Percentiles rank a stretch among this genome's conserved stretches.
These are phyloP conservation scores for Grallaria varia DNA, from an alignment of 2,113 vertebrate genomes.

Conservation along the genomic window DNA sequence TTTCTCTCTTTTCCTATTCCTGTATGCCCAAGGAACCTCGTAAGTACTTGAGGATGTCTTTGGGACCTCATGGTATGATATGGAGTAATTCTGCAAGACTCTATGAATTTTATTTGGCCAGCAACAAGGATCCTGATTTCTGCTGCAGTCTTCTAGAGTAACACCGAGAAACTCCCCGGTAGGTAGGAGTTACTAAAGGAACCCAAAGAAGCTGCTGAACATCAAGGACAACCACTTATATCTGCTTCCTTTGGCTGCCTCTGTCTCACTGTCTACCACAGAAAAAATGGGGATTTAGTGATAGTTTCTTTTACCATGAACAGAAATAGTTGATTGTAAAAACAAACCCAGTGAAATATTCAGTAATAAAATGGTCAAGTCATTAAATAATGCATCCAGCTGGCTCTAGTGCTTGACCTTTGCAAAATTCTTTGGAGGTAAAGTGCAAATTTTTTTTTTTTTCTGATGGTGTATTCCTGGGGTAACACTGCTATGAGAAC, in stretches of 20 bases:
- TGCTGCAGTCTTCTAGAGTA: background rate
- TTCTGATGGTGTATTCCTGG: background rate
- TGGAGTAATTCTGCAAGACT: background rate
- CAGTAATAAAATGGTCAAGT: background rate
- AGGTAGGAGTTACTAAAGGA: background rate
- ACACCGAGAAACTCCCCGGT: background rate
- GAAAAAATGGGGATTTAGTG: background rate
- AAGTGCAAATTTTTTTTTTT: background rate
- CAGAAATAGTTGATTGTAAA: slow-evolving; percentile 15
- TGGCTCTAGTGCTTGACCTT: background rate
- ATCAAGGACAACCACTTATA: background rate
- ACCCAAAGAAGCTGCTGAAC: background rate
- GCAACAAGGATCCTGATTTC: background rate
- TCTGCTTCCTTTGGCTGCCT: background rate
- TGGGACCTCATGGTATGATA: background rate
- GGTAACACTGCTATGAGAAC: background rate
- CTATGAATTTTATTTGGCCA: background rate
- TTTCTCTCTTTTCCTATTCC: background rate
- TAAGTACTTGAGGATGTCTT: background rate
- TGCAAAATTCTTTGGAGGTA: background rate
- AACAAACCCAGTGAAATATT: slow-evolving; percentile 39
- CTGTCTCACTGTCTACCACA: background rate
- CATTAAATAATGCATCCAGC: slow-evolving; percentile 23
- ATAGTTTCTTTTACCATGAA: background rate
- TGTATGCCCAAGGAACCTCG: background rate